Evolutionary conservation across 2,797 vertebrate genomes (phyloP), one percentile per base, ranked within the genome.

Genomic region (Lindbergichthys nudifrons): DNA sequence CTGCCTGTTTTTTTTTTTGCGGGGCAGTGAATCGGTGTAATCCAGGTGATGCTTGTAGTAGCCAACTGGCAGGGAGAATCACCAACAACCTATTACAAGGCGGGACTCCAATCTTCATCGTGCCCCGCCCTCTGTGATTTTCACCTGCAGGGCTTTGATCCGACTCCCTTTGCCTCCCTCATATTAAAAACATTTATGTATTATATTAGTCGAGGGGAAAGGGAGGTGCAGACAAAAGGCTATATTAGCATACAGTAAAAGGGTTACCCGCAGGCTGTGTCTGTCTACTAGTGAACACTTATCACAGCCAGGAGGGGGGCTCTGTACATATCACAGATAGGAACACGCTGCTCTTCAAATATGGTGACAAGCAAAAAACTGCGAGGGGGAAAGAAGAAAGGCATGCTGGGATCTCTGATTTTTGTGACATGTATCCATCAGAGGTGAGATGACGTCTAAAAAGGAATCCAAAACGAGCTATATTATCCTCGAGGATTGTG

Each of bases 201-300:
- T 87, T 68, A 70, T 88, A 90, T 93, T 89, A 91, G 86, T 87
- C 51, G 32, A 80, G 77, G 86, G 32, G 77, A 79, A 69, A 75
- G 66, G 81, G 83, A 77, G 83, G 74, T 65, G 54, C 66, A 79
- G 81, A 81, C 82, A 85, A 83, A 86, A 83, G 70, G 83, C 83
- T 87, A 86, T 89, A 94, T 94, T 93, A 93, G 87, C 90, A 93
- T 93, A 90, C 75, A 90, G 87, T 81, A 91, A 84, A 89, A 89
- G 87, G 86, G 88, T 85, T 81, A 85, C 82, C 92, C 89, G 80
- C 79, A 53, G 92, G 92, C 89, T 69, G 82, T 91, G 86, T 93
- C 90, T 92, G 91, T 92, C 91, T 93, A 89, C 85, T 62, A 73
- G 82, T 79, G 87, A 92, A 91, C 85, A 90, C 91, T 93, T 90